Evolutionary conservation across 2,888 invertebrate genomes (phyloP).

Genomic region (Troglohyphantes excavatus): DNA sequence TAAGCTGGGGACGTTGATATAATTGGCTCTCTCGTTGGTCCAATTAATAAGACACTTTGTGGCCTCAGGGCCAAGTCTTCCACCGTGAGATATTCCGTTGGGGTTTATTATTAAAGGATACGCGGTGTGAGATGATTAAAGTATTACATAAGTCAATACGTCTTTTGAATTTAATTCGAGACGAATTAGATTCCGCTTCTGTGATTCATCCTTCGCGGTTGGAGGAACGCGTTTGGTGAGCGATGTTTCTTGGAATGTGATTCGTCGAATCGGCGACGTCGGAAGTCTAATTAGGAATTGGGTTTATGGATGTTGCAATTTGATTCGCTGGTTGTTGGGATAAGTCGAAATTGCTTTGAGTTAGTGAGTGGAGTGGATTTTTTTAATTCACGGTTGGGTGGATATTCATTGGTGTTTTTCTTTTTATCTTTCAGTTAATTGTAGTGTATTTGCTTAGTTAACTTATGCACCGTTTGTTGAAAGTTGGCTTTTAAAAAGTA

Average conservation of each 20-base stretch:
- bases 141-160: conserved; percentile 21
- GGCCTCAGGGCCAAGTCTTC: conserved; percentile 23
- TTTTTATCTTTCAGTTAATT: not conserved
- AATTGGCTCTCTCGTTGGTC: conserved; percentile 63
- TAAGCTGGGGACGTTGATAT: conserved; percentile 26
- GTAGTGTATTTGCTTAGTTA: no score
- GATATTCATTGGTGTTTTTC: not conserved
- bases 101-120: conserved; percentile 49
- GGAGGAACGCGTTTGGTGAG: not conserved
- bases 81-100: conserved; percentile 25
- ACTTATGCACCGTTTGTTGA: no score
- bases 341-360: not conserved
- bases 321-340: not conserved
- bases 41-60: conserved; percentile 67
- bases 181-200: not conserved
- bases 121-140: conserved; percentile 56
- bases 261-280: not conserved
- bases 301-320: not conserved
- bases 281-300: not conserved
- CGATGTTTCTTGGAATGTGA: no score
- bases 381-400: not conserved
- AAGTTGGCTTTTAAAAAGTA: no score
- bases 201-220: not conserved
- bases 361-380: not conserved
- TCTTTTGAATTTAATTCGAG: conserved; percentile 4